phyloP scores from a whole-genome alignment of 2,113 vertebrate genomes.

The Upupa epops region DNA sequence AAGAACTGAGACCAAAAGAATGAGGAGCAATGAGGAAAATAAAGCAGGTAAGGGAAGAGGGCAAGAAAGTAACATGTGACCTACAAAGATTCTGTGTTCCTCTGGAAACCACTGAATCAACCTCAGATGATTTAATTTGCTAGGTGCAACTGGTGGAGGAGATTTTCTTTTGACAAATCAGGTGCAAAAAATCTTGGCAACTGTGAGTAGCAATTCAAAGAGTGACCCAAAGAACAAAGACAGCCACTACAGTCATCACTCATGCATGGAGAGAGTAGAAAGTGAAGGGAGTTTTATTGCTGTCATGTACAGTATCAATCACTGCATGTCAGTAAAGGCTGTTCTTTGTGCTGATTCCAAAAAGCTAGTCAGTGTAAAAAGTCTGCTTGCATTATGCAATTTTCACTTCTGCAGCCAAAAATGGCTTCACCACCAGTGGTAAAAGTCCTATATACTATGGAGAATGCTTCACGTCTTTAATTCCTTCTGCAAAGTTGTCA shows the following conservation, averaged over 20 bases:
- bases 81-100: neutral
- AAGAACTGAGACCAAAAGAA: neutral
- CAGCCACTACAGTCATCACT: neutral
- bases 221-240: neutral
- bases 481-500: neutral
- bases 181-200: conserved; percentile 17
- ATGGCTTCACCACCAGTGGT: neutral
- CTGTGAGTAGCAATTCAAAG: neutral
- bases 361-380: conserved; percentile 6
- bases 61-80: neutral
- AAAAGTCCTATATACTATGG: neutral
- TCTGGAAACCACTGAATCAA: neutral
- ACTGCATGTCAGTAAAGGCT: neutral
- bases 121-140: neutral
- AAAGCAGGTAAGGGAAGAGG: neutral
- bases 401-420: neutral
- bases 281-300: conserved; percentile 15
- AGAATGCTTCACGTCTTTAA: neutral
- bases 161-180: conserved; percentile 15
- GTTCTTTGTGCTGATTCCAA: conserved; percentile 1
- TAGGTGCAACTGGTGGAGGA: neutral
- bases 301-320: neutral
- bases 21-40: neutral
- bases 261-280: neutral
- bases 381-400: neutral